Evolutionary conservation across 2,888 invertebrate species (phyloP).

Genomic region (Ophonus ardosiacus): DNA sequence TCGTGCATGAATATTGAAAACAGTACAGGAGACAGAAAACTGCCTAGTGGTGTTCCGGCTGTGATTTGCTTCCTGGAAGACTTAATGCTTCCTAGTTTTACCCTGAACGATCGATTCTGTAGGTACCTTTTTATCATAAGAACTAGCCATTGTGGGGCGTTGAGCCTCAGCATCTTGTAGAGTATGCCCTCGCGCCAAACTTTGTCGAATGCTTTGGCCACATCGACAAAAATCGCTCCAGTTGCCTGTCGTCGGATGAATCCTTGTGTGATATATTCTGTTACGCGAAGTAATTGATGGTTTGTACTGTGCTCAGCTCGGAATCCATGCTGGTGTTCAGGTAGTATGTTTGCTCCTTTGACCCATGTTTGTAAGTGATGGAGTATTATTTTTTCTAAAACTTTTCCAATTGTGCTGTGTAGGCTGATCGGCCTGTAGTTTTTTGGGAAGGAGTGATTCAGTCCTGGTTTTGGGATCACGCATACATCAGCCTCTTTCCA

Average conservation of each 20-base stretch:
- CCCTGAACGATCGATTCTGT: background rate
- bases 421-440: slow-evolving; percentile 68
- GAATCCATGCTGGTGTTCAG: slow-evolving; percentile 68
- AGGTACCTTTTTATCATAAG: background rate
- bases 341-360: slow-evolving; percentile 42
- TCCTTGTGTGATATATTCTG: background rate
- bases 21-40: background rate
- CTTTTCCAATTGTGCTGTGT: slow-evolving; percentile 65
- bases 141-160: background rate
- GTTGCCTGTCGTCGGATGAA: background rate
- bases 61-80: too few species aligned
- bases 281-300: background rate
- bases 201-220: slow-evolving; percentile 8
- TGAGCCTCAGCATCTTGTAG: background rate
- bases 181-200: background rate
- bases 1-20: background rate
- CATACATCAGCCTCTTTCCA: slow-evolving; percentile 67
- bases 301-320: slow-evolving; percentile 50
- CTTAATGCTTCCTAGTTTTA: background rate
- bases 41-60: background rate
- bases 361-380: slow-evolving; percentile 53
- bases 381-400: slow-evolving; percentile 65
- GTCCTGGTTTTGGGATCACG: slow-evolving; percentile 67
- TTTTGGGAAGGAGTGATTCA: slow-evolving; percentile 59
- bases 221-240: background rate